Conservation (phyloP, 2,888 invertebrate genomes). For the Leistus spinibarbis region DNA sequence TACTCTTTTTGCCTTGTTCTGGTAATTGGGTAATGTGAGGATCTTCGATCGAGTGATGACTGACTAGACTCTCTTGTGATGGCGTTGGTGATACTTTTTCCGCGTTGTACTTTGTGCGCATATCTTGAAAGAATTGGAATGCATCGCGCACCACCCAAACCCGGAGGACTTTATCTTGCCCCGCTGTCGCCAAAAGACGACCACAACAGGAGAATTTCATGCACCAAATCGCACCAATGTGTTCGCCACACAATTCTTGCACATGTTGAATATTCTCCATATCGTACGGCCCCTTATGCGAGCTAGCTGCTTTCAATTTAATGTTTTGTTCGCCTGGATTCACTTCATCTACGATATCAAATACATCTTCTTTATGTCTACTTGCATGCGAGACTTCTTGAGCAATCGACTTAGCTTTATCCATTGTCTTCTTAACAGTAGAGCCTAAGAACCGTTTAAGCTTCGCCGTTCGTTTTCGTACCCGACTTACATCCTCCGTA, state of each 20-base stretch:
- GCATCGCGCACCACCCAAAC: slow-evolving; percentile 96
- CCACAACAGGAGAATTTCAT: slow-evolving; percentile 98
- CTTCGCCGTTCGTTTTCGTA: slow-evolving; percentile 61
- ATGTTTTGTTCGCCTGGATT: slow-evolving; percentile 78
- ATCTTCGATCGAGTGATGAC: slow-evolving; percentile 72
- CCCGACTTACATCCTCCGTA: slow-evolving; percentile 44
- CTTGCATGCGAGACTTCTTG: slow-evolving; percentile 88
- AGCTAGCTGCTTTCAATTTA: slow-evolving; percentile 92
- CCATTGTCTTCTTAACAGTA: slow-evolving; percentile 89
- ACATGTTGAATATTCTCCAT: slow-evolving; percentile 91
- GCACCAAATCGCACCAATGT: slow-evolving; percentile 96
- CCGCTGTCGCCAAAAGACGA: slow-evolving; percentile 92
- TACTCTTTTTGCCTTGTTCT: slow-evolving; percentile 65
- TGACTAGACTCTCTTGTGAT: slow-evolving; percentile 88
- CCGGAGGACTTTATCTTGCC: slow-evolving; percentile 91
- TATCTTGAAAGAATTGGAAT: slow-evolving; percentile 90
- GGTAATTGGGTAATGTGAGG: slow-evolving; percentile 64
- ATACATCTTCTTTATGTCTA: slow-evolving; percentile 83
- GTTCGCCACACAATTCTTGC: slow-evolving; percentile 69
- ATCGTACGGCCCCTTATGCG: slow-evolving; percentile 96
- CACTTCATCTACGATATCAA: slow-evolving; percentile 83
- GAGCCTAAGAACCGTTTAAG: slow-evolving; percentile 84
- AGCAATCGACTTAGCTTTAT: slow-evolving; percentile 87
- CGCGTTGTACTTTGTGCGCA: slow-evolving; percentile 93
- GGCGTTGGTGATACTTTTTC: slow-evolving; percentile 92